Base-by-base conservation (phyloP, 1,140 invertebrate genomes). In the Cyclina sinensis region DNA sequence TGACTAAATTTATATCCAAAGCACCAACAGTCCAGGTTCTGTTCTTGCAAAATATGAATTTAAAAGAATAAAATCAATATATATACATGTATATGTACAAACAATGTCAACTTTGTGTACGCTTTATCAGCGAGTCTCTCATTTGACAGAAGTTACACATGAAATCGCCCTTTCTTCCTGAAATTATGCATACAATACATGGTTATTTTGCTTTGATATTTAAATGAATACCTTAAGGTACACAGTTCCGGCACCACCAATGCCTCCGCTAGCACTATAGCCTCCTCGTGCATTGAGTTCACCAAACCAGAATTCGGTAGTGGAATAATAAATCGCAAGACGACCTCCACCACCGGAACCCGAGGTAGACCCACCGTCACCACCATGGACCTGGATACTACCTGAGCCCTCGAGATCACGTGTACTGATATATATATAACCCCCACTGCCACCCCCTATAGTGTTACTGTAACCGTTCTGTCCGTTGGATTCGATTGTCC, bases 221-320 rank as follows among this genome's bases (percentile, higher is more conserved):
- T n/a, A n/a, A n/a, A n/a, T n/a, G n/a, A n/a, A n/a, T 46, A 93
- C 93, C 88, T 91, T 30, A 0, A 93, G 80, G 57, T 92, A 92
- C 0, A 94, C 74, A 18, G 93, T 93, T 24, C 93, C 93, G n/a
- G 93, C 92, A 24, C 91, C 93, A 16, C 90, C 92, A 74, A 73
- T 86, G 18, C 81, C 82, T 3, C 35, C 46, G 7, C 54, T 80
- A 14, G 89, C 82, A 18, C 62, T 59, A 46, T 78, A 78, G 0
- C 93, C 92, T n/a, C 92, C 93, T 32, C 89, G 81, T 11, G 92
- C 89, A 54, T 83, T 65, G 9, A 91, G 54, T 30, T 88, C 70
- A 18, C 93, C 93, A 51, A 91, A 86, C 91, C 91, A 93, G 68
- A 87, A 92, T 21, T 91, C 21, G 5, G 30, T 89, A 27, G 90